Evolutionary conservation across 2,113 vertebrate genomes (phyloP), one percentile per base, ranked within the genome.

Genomic region (Gopherus flavomarginatus): DNA sequence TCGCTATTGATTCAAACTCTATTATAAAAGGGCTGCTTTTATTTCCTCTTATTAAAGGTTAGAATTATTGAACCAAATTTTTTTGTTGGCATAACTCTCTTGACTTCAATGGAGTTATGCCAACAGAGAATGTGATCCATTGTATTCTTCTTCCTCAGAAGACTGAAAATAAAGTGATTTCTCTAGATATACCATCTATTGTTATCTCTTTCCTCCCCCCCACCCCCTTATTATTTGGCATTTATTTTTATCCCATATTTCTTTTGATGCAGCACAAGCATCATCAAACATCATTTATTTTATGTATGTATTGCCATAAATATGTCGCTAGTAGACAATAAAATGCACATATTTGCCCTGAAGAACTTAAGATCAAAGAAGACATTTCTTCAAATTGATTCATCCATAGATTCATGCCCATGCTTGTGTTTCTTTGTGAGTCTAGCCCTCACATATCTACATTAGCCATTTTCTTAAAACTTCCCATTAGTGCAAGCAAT

Each of bases 1-100:
- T 89, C 79, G 14, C 89, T 96, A 96, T 44, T 84, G 81, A 95
- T 90, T 88, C 88, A 88, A 98, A 96, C 90, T 92, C 95, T 90
- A 35, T 95, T 87, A 93, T 59, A 75, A 87, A 96, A 97, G 10
- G 89, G 89, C 52, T 72, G 49, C 35, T 88, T 91, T 91, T 96
- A 92, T 87, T 81, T 81, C 31, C 24, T 90, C 54, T 49, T 85
- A 27, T 11, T 44, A 44, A 77, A 77, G 91, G 29, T n/a, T 59
- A 47, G 85, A n/a, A 90, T 81, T 83, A 93, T 42, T 81, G 65
- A 93, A 14, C 4, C 42, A 93, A 87, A 91, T 75, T 89, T 26
- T 26, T 83, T 84, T 57, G 10, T 79, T 77, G 50, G 47, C 54
- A 96, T 16, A 95, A 53, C 83, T 92, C 54, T 94, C 65, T n/a